Evolutionary conservation across 2,113 vertebrate genomes (phyloP), one percentile per base, ranked within the genome.

Genomic region (Alligator mississippiensis): DNA sequence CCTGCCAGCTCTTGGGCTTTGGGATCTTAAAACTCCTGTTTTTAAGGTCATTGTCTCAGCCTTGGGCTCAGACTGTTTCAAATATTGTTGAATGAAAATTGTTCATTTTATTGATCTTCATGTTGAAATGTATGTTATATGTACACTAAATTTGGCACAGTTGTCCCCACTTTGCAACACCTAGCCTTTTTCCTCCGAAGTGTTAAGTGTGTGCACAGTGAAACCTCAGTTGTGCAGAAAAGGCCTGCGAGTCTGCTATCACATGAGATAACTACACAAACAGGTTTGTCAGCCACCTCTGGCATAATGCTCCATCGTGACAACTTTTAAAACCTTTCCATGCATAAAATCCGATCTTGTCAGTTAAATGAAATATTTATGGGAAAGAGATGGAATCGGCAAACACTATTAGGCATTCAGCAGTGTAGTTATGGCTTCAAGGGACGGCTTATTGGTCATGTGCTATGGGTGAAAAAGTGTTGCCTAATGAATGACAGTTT

Each of bases 401-500:
- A 72, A 57, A 58, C 9, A 4, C 64, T 4, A 0, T 9, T 6
- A 79, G 76, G 34, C 1, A 0, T 55, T 7, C 9, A 17, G 34
- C 22, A 27, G 74, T 2, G 1, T 22, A 22, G 22, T 63, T 57
- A 11, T 4, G 5, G 58, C 38, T 5, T 47, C 16, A 13, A 70
- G 18, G 28, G 21, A 5, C 1, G 24, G 22, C 18, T 0, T 16
- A n/a, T 6, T 18, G n/a, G 47, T n/a, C n/a, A 15, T 2, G 18
- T 16, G 24, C 38, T 79, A 11, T 11, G 61, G n/a, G 38, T 16
- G 38, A 47, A 79, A 63, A 55, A 18, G 59, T 2, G 7, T 47
- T 79, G 22, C 47, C 47, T 19, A 27, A 55, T 1, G 8, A 63
- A 63, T 3, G 8, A 47, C 18, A 1, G 16, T 16, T 64, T 19